These are phyloP conservation scores for Pardalotus punctatus DNA, from an alignment of 2,113 vertebrate species.

Conservation along the genomic window DNA sequence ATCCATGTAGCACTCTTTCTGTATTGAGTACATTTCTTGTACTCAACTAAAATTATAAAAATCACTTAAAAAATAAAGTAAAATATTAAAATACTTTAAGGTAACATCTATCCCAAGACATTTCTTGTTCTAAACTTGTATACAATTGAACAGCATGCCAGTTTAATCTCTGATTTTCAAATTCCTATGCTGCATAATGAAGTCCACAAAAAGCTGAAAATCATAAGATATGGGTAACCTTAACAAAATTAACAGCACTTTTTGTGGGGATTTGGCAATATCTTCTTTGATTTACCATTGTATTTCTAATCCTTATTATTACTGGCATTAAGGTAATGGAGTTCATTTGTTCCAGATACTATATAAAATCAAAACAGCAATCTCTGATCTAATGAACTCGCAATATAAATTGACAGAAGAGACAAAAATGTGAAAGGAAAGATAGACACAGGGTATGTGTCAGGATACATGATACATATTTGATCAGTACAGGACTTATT, in stretches of 20 bases:
- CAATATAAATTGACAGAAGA: not conserved
- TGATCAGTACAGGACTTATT: not conserved
- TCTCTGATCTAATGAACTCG: not conserved
- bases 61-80: not conserved
- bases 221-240: not conserved
- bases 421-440: not conserved
- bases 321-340: not conserved
- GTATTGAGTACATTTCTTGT: not conserved
- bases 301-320: not conserved
- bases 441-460: not conserved
- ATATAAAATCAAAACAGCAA: not conserved
- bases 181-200: not conserved
- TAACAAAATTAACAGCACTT: not conserved
- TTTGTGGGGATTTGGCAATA: not conserved
- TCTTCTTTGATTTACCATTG: not conserved
- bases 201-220: not conserved
- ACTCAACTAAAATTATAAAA: not conserved
- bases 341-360: not conserved
- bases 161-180: not conserved
- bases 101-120: not conserved
- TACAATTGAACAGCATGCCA: not conserved
- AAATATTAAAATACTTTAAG: not conserved
- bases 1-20: not conserved
- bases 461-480: not conserved
- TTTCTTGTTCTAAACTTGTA: not conserved